Base-by-base conservation (phyloP, 2,113 vertebrate genomes). In the Panthera leo region DNA sequence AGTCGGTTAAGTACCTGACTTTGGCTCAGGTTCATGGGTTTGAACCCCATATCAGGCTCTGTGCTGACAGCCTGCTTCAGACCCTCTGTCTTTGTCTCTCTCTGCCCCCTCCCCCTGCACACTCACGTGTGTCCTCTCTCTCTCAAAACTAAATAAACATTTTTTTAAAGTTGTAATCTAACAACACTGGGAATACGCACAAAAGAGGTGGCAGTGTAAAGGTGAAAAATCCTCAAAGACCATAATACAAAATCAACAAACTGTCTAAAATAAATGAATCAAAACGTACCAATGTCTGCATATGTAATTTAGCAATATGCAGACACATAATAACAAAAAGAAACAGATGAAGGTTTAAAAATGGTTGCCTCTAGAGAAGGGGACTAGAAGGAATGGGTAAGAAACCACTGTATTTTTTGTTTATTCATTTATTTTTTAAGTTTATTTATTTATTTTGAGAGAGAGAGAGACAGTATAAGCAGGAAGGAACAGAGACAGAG, bases 221-320 rank as follows among this genome's bases (percentile, higher is more conserved):
- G 16, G 23, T 25, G 13, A 63, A 73, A 89, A 92, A 70, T 75
- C n/a, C 42, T 55, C 58, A 89, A 65, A 91, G 29, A 88, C 45
- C 11, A 31, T 39, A 94, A 85, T 70, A 80, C 63, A 85, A 92
- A 82, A 8, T 71, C 34, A 93, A 92, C 48, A 53, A 55, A 80
- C 25, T 78, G 23, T 79, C 67, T 86, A 91, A 92, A 95, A 93
- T 71, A 82, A 89, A 94, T 86, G 5, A 84, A 42, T 84, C 68
- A 85, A 97, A 78, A 85, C 42, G 45, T 1, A 78, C 34, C 19
- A 85, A 68, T 61, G 11, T 34, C 9, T n/a, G 1, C 39, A 14
- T 42, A 76, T 14, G 2, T 71, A 85, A 78, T 58, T 84, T 70
- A 85, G 79, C 68, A 48, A 36, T 27, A 18, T 21, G 8, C 16